Evolutionary conservation across 2,888 invertebrate species (phyloP), one percentile per base, ranked within the genome.

Genomic region (Bombylius discolor): DNA sequence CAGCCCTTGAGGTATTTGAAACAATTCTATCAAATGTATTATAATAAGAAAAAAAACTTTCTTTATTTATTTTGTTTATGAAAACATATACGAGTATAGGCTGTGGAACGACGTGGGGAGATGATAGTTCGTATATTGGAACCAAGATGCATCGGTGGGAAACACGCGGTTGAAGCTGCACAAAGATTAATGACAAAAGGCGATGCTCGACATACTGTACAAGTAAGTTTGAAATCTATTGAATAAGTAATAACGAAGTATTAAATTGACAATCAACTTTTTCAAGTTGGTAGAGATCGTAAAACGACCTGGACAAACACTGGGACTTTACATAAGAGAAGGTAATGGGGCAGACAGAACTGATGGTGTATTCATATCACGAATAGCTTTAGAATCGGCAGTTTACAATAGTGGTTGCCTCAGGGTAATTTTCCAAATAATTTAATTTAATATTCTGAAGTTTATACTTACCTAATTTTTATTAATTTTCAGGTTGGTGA

Each of bases 331-430:
- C 75, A 97, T 99, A 68, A 82, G 97, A 47, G 98, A 99, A 81
- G 97, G 98, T n/a, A 97, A 99, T 69, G 98, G 97, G n/a, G 84
- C 89, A 55, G 92, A 94, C 67, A 82, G 95, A 59, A 84, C 85
- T 50, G 95, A 96, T 67, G 99, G 99, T 49, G 98, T 99, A 59
- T 99, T 99, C 78, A 97, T 99, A 74, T 98, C 98, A 9, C 70
- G 81, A 65, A 91, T 94, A 70, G 98, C 98, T 45, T 80, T 95
- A 66, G 96, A 96, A 75, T 94, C 94, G 51, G 94, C 96, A 44
- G 95, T 97, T 48, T 96, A 95, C 76, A 94, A 95, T 77, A 95
- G 95, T 70, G 96, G 97, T 55, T 94, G 97, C 72, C 79, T 99
- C 61, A 89, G 93, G 79, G 84, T 84, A 68, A 66, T 66, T 57